A percentile compares a stretch with the other conserved stretches of the same genome.
Conservation (phyloP, 2,113 vertebrate genomes). For the Spheniscus mendiculus region DNA sequence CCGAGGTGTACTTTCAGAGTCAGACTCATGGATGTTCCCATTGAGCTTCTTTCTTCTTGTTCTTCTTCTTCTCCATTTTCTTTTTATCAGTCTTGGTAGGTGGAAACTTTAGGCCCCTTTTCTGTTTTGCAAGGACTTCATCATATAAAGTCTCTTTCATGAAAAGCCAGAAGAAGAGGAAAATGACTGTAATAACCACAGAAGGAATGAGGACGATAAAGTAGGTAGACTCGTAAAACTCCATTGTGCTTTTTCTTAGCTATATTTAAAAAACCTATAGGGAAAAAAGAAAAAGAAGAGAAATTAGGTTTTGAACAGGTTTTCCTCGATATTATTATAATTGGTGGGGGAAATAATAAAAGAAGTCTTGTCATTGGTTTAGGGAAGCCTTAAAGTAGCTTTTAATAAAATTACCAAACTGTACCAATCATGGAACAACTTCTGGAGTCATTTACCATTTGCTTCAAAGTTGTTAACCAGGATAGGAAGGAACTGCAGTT, state of each 20-base stretch:
- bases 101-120: conserved; percentile 87
- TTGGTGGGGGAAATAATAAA: too few species aligned
- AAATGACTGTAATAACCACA: conserved; percentile 92
- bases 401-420: not conserved
- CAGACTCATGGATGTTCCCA: conserved; percentile 85
- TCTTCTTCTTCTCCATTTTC: conserved; percentile 95
- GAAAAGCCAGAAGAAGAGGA: conserved; percentile 99
- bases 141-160: conserved; percentile 99
- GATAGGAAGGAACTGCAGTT: not conserved
- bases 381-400: not conserved
- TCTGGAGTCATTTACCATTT: too few species aligned
- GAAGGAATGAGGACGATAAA: conserved; percentile 93
- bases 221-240: conserved; percentile 95
- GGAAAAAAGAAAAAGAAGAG: too few species aligned
- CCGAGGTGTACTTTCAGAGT: conserved; percentile 83
- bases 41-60: conserved; percentile 92
- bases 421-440: not conserved
- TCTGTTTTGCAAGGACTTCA: conserved; percentile 93
- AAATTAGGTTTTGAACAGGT: not conserved
- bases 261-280: not conserved
- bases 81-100: conserved; percentile 89
- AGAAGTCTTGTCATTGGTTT: not conserved
- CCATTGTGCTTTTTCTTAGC: conserved; percentile 83
- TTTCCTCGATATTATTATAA: not conserved
- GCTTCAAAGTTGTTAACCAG: not conserved